Base-by-base conservation (phyloP, 2,113 vertebrate genomes). In the Ophiodon elongatus region DNA sequence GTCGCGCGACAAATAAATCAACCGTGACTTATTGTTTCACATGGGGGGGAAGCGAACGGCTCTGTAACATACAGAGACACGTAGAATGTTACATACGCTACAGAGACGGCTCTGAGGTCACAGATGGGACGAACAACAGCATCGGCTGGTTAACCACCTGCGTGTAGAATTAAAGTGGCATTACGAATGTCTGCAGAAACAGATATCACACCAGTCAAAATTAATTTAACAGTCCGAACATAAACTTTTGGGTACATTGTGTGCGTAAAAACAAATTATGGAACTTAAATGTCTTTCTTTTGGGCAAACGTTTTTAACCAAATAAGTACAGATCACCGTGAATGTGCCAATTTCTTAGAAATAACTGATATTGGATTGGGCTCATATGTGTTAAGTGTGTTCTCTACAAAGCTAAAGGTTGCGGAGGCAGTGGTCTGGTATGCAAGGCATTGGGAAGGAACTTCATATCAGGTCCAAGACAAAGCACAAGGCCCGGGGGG, bases 291-390 rank as follows among this genome's bases (percentile, higher is more conserved):
- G 8, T 37, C 3, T 7, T 60, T 41, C n/a, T 54, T 17, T 14
- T 11, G 4, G n/a, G 25, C 11, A 27, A 57, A 57, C 13, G 1
- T n/a, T 27, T 27, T 27, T 6, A 5, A 57, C 15, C 15, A 19
- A 33, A 62, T 62, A 19, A 19, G 29, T 19, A 17, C 8, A 59
- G 14, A 41, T 41, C 10, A 14, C 23, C 21, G 39, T 8, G 3
- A 35, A 25, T 27, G 41, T 21, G 43, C 43, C 43, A 45, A 11
- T 6, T 19, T 9, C 13, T 25, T 6, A 37, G 50, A 8, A 21
- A 14, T 1, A 5, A 11, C 2, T 2, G 1, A 6, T 23, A 9
- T 37, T 7, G 43, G 4, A 33, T 8, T 0, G 23, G 11, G 1
- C 8, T 37, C 43, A 33, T 31, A 4, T 39, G 39, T 64, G 9